Evolutionary conservation across 2,113 vertebrate species (phyloP), one percentile per base, ranked within the genome.

Genomic region (Alligator mississippiensis): DNA sequence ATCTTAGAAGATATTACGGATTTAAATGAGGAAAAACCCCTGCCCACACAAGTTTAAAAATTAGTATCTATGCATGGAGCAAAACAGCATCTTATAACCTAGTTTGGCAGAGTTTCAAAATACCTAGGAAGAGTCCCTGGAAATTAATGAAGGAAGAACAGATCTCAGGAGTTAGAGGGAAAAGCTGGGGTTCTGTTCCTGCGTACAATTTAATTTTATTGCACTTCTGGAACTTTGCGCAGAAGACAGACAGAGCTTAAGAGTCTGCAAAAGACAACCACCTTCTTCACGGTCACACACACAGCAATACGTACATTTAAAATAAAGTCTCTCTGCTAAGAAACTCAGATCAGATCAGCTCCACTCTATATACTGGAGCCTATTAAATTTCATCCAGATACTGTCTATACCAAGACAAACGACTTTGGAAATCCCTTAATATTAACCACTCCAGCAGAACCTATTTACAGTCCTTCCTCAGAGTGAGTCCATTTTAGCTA

Each of bases 171-270:
- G 27, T 15, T 22, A 58, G 77, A 78, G n/a, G 21, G 28, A 58
- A 13, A 82, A 85, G 18, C 14, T 54, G 8, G 8, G 0, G 0
- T 58, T 72, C 68, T 82, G 25, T 11, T 84, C 27, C 64, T 54
- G 10, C 10, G 9, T 18, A 59, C 75, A 61, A 3, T 18, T 76
- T 38, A 27, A 61, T 60, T 85, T 88, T 85, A 74, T 27, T 74
- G n/a, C 7, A 4, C 15, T 85, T 47, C 16, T 8, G 22, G n/a
- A 1, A 0, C 38, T 76, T 70, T 47, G 55, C 19, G 24, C 38
- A 63, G 70, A 19, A 38, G 63, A n/a, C 38, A 58, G 21, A 81
- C 47, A 9, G 89, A 55, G 7, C 47, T 60, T 4, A 34, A 64
- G 15, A 62, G n/a, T 25, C 63, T 57, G 61, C 21, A 90, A 17